Base-by-base conservation (phyloP, 1,140 invertebrate genomes). In the Diachasma alloeum region DNA sequence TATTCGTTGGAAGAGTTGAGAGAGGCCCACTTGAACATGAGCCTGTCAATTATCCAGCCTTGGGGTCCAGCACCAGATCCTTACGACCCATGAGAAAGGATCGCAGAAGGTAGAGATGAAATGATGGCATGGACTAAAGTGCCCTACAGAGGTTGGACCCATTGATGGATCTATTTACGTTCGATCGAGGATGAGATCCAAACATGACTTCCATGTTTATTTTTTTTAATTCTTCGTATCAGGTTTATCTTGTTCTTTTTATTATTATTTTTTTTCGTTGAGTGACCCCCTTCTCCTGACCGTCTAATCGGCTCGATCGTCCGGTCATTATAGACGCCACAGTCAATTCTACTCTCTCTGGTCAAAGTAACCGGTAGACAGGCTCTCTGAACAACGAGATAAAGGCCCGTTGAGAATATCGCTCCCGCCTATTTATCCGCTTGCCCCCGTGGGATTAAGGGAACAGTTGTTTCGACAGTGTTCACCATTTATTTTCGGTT, bases 1-100 rank as follows among this genome's bases (percentile, higher is more conserved):
- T 73, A 73, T 73, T 73, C 71, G 46, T 53, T 24, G 13, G 6
- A 22, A 11, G 17, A 22, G 24, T 59, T 59, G n/a, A 36, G 9
- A 8, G 17, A 17, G 22, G n/a, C 44, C 24, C 24, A 48, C 8
- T 48, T 48, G 24, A 59, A 42, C 69, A 71, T 31, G 59, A 68
- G 59, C 74, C 74, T 75, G 74, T 75, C 74, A 75, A 75, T 75
- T 75, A 75, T 63, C 44, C 22, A 66, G 26, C 63, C 26, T 31
- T 66, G 63, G 26, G 26, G 26, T 15, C 26, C 63, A 66, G 26
- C 5, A 11, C 15, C 2, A 31, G 31, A 26, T 11, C 31, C n/a
- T 15, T 13, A 37, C 24, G 53, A 37, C 22, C 24, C 44, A 73
- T 73, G 71, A 73, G 71, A 73, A 73, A 73, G n/a, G 46, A 73